Base-by-base conservation (phyloP, 2,797 vertebrate genomes). In the Phoxinus dragarum region DNA sequence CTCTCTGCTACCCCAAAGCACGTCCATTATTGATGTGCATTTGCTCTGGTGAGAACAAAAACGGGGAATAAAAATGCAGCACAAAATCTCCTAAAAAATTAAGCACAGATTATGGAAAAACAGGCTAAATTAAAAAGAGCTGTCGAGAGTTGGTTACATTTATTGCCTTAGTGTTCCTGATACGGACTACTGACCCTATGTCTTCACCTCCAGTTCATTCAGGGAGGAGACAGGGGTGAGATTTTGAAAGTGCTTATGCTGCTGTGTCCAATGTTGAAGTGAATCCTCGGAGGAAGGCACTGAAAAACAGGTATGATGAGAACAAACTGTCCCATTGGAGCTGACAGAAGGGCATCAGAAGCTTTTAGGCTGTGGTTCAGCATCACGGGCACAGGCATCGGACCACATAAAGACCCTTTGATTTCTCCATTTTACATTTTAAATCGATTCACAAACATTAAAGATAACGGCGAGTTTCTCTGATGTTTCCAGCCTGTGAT, bases 31-130 rank as follows among this genome's bases (percentile, higher is more conserved):
- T 94, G 86, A 94, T 93, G 91, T 90, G 91, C 92, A 91, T 94
- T 94, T 94, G 89, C 94, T 90, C 92, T 92, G 94, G 92, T 93
- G 93, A 94, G 92, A 94, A 94, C 92, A 93, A 93, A 94, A 91
- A 88, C 52, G 10, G 91, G 91, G 27, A 27, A 92, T 93, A 91
- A 91, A 88, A 94, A 90, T 80, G 89, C 91, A 91, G 89, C 90
- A 91, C 90, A 93, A 90, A 90, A 89, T 91, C 93, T 93, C 92
- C 94, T 93, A 91, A 93, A 93, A 94, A 93, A 94, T 94, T 95
- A 91, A 93, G 88, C 85, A 54, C 23, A 61, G 59, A 89, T 90
- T 90, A 88, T 56, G 77, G 88, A 90, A 84, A 80, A 69, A 76
- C 79, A 66, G 80, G 66, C 84, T 76, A 73, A 59, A 67, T 77